A percentile compares a stretch with the other conserved stretches of the same genome.
Evolutionary conservation across 2,113 vertebrate genomes (phyloP).

Genomic region (Microtus pennsylvanicus): DNA sequence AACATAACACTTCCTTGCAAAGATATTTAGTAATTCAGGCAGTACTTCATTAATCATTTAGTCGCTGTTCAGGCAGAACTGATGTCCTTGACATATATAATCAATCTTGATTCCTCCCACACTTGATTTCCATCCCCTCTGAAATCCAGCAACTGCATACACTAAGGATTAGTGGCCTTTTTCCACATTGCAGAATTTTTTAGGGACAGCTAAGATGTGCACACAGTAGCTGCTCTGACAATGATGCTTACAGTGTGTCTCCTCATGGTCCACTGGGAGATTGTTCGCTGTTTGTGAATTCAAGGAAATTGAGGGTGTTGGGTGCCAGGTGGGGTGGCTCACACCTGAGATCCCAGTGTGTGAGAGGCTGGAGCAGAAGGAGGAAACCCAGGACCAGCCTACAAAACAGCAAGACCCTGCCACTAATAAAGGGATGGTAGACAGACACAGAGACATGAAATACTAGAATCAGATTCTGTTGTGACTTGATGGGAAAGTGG

Average conservation of each 20-base stretch:
- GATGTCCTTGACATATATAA: constrained; percentile 78
- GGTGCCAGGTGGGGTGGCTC: background rate
- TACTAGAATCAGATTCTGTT: constrained; percentile 23
- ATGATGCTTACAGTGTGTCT: background rate
- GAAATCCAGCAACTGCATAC: constrained; percentile 51
- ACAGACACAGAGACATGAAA: background rate
- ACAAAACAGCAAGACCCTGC: background rate
- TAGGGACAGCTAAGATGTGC: constrained; percentile 39
- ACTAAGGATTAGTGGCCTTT: constrained; percentile 42
- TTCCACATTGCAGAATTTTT: constrained; percentile 50
- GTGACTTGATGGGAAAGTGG: constrained; percentile 41
- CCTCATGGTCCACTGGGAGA: constrained; percentile 48
- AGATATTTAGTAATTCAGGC: constrained; percentile 75
- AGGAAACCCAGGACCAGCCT: background rate
- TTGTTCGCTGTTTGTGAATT: constrained; percentile 54
- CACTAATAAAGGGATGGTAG: background rate
- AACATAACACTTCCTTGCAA: constrained; percentile 70
- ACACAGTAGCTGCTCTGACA: constrained; percentile 39
- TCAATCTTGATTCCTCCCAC: constrained; percentile 79
- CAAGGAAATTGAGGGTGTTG: constrained; percentile 33
- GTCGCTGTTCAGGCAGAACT: constrained; percentile 80
- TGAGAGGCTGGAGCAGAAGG: background rate
- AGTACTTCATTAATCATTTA: constrained; percentile 80
- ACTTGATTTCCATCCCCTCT: constrained; percentile 66
- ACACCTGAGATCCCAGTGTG: background rate